Conservation (phyloP, 37 sponge, comb jelly and placozoan species). For the Tethya wilhelma region DNA sequence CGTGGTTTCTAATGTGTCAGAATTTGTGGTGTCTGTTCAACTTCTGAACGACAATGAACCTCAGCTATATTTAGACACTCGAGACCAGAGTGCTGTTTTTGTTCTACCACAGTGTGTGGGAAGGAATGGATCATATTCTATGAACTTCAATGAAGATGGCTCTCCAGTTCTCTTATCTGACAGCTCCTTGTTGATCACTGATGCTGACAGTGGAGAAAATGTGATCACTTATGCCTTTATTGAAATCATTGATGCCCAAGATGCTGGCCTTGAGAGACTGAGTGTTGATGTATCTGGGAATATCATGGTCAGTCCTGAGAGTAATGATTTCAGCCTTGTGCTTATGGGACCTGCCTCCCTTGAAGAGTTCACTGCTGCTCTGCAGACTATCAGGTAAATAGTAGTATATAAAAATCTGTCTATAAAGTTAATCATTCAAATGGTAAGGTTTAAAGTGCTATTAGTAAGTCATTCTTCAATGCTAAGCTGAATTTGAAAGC, state of each 20-base stretch:
- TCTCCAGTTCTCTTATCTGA: constrained; percentile 45
- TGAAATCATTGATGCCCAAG: constrained; percentile 22
- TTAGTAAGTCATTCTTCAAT: background rate
- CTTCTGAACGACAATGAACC: constrained; percentile 66
- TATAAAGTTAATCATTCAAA: too few relatives aligned
- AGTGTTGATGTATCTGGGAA: background rate
- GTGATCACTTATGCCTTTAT: constrained; percentile 25
- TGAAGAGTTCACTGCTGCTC: constrained; percentile 24
- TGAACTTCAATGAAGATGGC: constrained; percentile 45
- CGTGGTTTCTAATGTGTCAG: constrained; percentile 10
- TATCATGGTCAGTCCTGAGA: too few relatives aligned
- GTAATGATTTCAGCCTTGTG: background rate
- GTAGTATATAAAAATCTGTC: too few relatives aligned
- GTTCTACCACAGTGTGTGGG: background rate
- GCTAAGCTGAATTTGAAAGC: background rate
- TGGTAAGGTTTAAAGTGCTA: background rate
- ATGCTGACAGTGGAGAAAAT: constrained; percentile 55
- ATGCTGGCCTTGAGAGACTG: constrained; percentile 22
- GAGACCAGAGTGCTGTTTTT: background rate
- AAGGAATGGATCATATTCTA: constrained; percentile 18
- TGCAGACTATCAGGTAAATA: constrained; percentile 49
- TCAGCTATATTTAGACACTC: constrained; percentile 14
- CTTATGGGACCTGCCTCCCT: constrained; percentile 41
- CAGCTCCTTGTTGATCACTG: constrained; percentile 50
- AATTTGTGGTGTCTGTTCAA: constrained; percentile 25